Base-by-base conservation (phyloP, 1,140 invertebrate species). In the Stegodyphus mimosarum region DNA sequence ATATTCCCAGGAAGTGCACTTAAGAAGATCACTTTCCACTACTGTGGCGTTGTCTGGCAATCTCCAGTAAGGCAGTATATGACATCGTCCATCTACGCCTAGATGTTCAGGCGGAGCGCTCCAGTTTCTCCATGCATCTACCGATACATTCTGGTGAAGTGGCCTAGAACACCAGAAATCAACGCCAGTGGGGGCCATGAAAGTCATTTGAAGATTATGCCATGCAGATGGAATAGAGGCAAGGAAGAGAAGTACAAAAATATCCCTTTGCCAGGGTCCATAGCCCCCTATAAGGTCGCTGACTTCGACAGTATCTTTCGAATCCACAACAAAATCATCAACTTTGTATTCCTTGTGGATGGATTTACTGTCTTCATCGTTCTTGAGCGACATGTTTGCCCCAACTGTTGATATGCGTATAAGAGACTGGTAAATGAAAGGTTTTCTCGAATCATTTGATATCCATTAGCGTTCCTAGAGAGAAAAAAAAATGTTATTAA, bases 1-100 rank as follows among this genome's bases (percentile, higher is more conserved):
- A 48, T 88, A 88, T 6, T 87, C 75, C 87, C 86, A 88, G 6
- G n/a, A 9, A 53, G 70, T 75, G 71, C 86, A 88, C 18, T 74
- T 55, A 1, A 76, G 13, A 17, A 84, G 63, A 33, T 84, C 81
- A 11, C 50, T 69, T 60, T 67, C 81, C 11, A 18, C n/a, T 0
- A 84, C 50, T 13, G 72, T 84, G 7, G 49, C 51, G 52, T 84
- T 84, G 13, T 48, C 17, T 6, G 53, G 18, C 51, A 84, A 9
- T 3, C 72, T 50, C 81, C 81, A 84, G 18, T 75, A 84, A 1
- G 81, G 81, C 6, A 10, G 18, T 6, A 76, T 50, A 17, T 69
- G 63, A 13, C 81, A 84, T 33, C 81, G 17, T 0, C 11, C 55
- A 7, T 84, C 81, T 73, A 84, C 10, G 6, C 33, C 52, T 9